Evolutionary conservation across 2,113 vertebrate genomes (phyloP).

Genomic region (Patagioenas fasciata): DNA sequence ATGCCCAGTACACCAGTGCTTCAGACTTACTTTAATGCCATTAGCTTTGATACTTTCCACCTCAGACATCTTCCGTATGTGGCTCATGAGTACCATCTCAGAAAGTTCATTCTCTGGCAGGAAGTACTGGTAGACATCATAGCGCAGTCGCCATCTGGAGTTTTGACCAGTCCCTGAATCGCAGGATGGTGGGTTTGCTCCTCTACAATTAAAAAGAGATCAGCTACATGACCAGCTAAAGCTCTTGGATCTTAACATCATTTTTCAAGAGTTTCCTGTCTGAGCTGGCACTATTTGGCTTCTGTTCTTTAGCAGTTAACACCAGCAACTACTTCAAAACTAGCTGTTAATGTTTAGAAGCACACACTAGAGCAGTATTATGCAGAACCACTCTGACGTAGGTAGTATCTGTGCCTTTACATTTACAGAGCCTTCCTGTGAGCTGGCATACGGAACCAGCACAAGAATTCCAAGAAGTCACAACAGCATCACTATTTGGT

Average conservation of each 20-base stretch:
- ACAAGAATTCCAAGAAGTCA: neutral
- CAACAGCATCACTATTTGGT: neutral
- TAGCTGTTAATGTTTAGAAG: neutral
- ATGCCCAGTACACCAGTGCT: rapidly evolving
- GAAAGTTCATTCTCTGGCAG: slow-evolving; percentile 86
- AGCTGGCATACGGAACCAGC: neutral
- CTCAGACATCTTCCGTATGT: slow-evolving; percentile 79
- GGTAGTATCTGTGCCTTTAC: neutral
- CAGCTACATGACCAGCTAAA: neutral
- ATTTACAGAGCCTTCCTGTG: neutral
- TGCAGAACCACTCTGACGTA: neutral
- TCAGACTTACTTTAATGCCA: slow-evolving; percentile 76
- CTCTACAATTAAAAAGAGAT: slow-evolving; percentile 72
- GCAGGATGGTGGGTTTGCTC: slow-evolving; percentile 72
- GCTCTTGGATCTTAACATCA: neutral
- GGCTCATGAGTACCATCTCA: slow-evolving; percentile 75
- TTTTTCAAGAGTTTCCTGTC: neutral
- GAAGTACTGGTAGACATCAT: slow-evolving; percentile 92
- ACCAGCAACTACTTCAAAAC: neutral
- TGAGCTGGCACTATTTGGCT: neutral
- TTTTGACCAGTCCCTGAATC: slow-evolving; percentile 55
- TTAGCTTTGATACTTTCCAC: slow-evolving; percentile 71
- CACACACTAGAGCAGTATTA: neutral
- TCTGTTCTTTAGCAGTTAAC: neutral
- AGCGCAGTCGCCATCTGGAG: slow-evolving; percentile 83